These are phyloP conservation scores for Atherinomorus stipes DNA, from an alignment of 2,113 vertebrate species.

Conservation along the genomic window DNA sequence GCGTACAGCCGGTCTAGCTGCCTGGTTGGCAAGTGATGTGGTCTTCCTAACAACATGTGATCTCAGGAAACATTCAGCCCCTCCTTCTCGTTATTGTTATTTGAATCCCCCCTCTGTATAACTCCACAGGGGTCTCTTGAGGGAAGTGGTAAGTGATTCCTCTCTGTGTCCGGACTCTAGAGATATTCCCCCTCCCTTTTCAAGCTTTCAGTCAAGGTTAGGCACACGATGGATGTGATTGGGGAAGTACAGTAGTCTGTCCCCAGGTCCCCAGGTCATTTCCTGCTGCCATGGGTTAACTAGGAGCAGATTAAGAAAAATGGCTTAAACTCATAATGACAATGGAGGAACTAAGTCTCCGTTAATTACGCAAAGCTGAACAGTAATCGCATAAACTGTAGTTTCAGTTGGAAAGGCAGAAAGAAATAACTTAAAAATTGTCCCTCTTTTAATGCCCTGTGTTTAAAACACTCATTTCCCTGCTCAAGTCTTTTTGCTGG, in stretches of 20 bases:
- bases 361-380: slow-evolving; percentile 2
- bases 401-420: background rate
- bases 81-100: slow-evolving; percentile 70
- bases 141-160: slow-evolving; percentile 73
- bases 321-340: slow-evolving; percentile 59
- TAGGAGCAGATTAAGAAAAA: slow-evolving; percentile 76
- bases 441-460: background rate
- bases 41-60: slow-evolving; percentile 73
- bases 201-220: slow-evolving; percentile 71
- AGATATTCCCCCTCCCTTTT: slow-evolving; percentile 54
- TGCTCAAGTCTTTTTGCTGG: slow-evolving; percentile 2
- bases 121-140: slow-evolving; percentile 60
- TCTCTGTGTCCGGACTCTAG: slow-evolving; percentile 70
- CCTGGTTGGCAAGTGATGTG: slow-evolving; percentile 62
- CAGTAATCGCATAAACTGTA: slow-evolving; percentile 4
- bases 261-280: slow-evolving; percentile 73
- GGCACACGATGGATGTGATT: slow-evolving; percentile 76
- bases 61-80: slow-evolving; percentile 76
- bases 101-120: slow-evolving; percentile 66
- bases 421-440: background rate
- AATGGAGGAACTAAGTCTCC: slow-evolving; percentile 38
- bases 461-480: background rate
- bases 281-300: slow-evolving; percentile 77
- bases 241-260: slow-evolving; percentile 82
- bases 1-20: slow-evolving; percentile 53